These are phyloP conservation scores for Strix aluco DNA, from an alignment of 2,113 vertebrate species.

Conservation along the genomic window DNA sequence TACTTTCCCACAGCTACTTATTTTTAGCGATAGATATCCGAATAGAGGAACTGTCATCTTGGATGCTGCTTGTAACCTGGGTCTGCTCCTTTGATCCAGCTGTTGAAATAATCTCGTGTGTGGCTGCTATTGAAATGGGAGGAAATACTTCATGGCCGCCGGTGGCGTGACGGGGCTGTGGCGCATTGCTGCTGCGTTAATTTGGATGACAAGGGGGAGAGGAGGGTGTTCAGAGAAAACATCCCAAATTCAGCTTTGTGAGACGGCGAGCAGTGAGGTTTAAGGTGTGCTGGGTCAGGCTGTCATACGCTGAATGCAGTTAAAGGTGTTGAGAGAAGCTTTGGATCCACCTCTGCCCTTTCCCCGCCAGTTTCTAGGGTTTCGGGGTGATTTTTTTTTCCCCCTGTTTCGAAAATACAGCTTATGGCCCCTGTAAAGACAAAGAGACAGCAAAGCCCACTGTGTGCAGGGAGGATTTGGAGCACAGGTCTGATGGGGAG, in stretches of 20 bases:
- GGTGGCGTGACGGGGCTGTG: neutral
- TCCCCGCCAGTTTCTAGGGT: neutral
- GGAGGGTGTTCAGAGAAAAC: neutral
- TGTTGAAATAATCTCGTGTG: neutral
- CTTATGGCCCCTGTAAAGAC: neutral
- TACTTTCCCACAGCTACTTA: neutral
- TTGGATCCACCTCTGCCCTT: neutral
- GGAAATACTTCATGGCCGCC: neutral
- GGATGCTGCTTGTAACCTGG: neutral
- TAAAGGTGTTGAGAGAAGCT: neutral
- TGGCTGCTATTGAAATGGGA: neutral
- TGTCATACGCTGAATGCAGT: accelerated
- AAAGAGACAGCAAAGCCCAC: neutral
- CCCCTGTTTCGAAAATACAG: neutral
- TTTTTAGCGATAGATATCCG: neutral
- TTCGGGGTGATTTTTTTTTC: neutral
- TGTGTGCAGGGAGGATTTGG: accelerated
- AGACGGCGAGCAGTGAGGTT: neutral
- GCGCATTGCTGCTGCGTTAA: too few relatives aligned
- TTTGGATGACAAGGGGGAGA: neutral
- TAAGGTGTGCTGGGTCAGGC: accelerated
- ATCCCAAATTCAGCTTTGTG: neutral
- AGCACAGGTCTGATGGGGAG: too few relatives aligned
- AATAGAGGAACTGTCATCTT: neutral
- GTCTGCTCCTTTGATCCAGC: neutral